Evolutionary conservation across 2,797 vertebrate species (phyloP).

Genomic region (Ctenochaetus hawaiiensis): DNA sequence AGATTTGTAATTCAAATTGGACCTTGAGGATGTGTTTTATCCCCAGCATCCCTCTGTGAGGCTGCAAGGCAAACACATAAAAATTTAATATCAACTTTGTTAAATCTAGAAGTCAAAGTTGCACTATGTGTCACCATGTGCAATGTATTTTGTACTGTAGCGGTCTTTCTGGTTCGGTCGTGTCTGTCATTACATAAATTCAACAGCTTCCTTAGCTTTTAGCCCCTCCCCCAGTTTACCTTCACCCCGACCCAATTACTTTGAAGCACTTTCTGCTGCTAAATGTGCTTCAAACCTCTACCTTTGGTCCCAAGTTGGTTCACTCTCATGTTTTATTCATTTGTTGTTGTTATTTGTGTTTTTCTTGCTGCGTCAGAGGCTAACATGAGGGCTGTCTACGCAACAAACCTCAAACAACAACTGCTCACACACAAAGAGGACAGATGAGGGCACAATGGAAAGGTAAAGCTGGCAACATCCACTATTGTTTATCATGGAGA

Average conservation of each 20-base stretch:
- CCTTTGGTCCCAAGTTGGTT: conserved; percentile 62
- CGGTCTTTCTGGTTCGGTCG: neutral
- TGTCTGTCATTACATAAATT: conserved; percentile 36
- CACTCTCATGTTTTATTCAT: conserved; percentile 75
- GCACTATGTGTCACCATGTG: neutral
- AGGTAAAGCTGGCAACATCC: neutral
- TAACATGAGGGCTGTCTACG: conserved; percentile 34
- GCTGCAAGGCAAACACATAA: conserved; percentile 62
- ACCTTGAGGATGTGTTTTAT: conserved; percentile 62
- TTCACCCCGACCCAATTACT: conserved; percentile 45
- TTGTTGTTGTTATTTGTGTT: conserved; percentile 47
- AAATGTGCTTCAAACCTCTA: conserved; percentile 45
- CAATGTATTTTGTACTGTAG: neutral
- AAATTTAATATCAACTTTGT: conserved; percentile 63
- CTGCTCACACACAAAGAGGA: conserved; percentile 21
- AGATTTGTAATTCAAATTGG: conserved; percentile 77
- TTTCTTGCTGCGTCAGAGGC: conserved; percentile 18
- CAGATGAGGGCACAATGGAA: conserved; percentile 17
- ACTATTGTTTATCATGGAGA: neutral
- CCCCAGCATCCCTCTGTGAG: conserved; percentile 47
- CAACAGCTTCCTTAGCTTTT: conserved; percentile 28
- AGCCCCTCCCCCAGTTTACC: conserved; percentile 26
- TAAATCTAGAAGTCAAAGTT: conserved; percentile 47
- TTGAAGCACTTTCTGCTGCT: conserved; percentile 38
- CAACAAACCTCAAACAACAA: conserved; percentile 45